A percentile compares a stretch with the other conserved stretches of the same genome.
phyloP scores from a whole-genome alignment of 2,888 invertebrate genomes.

The Pyrrhosoma nymphula region DNA sequence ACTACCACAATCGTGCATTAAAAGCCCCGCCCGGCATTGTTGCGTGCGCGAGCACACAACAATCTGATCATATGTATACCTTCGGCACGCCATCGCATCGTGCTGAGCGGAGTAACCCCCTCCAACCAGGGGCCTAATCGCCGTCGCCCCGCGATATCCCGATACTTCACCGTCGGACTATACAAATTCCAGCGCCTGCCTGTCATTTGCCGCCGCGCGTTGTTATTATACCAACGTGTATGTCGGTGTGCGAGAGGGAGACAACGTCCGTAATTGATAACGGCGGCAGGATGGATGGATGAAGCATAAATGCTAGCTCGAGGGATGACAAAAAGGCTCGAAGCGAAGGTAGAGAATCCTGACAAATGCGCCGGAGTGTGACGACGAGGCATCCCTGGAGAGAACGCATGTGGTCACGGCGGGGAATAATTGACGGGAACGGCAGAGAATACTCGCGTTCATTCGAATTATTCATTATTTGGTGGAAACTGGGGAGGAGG shows the following conservation, averaged over 20 bases:
- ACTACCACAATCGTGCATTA: background rate
- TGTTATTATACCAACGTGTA: background rate
- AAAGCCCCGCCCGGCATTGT: no score
- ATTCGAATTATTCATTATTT: no score
- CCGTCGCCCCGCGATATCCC: background rate
- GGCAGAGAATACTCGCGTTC: no score
- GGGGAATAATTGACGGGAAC: background rate
- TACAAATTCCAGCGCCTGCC: background rate
- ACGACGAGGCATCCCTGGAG: background rate
- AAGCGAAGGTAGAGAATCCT: background rate
- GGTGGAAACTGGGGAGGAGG: no score
- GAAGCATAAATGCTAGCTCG: background rate
- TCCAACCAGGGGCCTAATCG: slow-evolving; percentile 1
- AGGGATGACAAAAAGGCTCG: background rate
- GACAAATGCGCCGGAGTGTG: background rate
- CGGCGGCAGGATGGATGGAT: background rate
- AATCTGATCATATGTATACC: background rate
- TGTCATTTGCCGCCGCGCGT: background rate
- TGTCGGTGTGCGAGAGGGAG: background rate
- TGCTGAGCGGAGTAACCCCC: background rate
- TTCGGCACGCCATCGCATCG: background rate
- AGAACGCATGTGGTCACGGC: background rate
- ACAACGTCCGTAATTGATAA: no score
- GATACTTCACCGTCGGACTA: background rate
- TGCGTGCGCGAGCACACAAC: background rate